Evolutionary conservation across 2,113 vertebrate species (phyloP).

Genomic region (Calyptomena viridis): DNA sequence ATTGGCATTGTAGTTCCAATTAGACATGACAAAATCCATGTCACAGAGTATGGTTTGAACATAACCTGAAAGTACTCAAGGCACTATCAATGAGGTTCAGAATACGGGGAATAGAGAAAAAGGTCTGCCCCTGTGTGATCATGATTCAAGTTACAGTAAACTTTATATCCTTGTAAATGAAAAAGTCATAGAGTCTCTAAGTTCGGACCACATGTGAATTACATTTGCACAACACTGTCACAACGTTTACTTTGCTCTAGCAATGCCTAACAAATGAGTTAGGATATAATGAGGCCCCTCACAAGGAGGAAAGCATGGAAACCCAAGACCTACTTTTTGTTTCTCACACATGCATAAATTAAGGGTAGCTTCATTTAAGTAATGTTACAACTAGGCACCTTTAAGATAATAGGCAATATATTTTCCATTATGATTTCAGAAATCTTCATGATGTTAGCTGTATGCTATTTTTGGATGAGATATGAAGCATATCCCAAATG

Average conservation of each 20-base stretch:
- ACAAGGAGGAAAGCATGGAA: conserved; percentile 2
- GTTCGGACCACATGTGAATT: conserved; percentile 42
- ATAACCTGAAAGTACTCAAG: not conserved
- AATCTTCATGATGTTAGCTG: not conserved
- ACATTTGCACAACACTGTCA: conserved; percentile 15
- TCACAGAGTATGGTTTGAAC: not conserved
- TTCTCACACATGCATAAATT: not conserved
- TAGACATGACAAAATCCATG: not conserved
- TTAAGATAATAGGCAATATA: not conserved
- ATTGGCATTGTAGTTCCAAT: not conserved
- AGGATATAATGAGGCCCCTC: conserved; percentile 2
- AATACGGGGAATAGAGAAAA: not conserved
- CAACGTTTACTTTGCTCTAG: conserved; percentile 12
- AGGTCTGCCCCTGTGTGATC: not conserved
- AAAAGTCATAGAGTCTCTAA: conserved; percentile 33
- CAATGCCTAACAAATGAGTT: conserved; percentile 57
- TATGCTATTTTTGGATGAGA: not conserved
- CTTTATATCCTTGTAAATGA: conserved; percentile 61
- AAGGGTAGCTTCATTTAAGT: not conserved
- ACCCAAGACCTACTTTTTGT: not conserved
- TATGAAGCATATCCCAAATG: not conserved
- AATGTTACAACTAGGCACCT: not conserved
- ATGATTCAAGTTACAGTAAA: conserved; percentile 24
- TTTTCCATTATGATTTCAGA: not conserved
- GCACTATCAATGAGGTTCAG: not conserved